A percentile compares a stretch with the other conserved stretches of the same genome.
Evolutionary conservation across 2,888 invertebrate species (phyloP).

Genomic region (Diaphora mendica): DNA sequence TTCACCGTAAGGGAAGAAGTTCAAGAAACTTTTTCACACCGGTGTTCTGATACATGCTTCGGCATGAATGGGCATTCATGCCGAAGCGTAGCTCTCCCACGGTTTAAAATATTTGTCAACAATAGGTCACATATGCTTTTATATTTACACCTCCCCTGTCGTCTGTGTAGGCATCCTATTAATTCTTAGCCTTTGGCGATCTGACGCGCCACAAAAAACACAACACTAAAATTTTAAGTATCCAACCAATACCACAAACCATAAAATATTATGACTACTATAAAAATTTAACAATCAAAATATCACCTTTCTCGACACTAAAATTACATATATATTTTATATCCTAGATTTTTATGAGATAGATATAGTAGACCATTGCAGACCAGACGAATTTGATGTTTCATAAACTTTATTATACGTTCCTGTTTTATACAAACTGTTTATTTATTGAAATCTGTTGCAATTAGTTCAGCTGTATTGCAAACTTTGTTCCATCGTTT

Average conservation of each 20-base stretch:
- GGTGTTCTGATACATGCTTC: too few species aligned
- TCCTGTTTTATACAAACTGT: background rate
- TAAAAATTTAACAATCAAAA: slow-evolving; percentile 24
- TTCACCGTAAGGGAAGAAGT: too few species aligned
- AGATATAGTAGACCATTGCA: background rate
- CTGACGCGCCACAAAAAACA: background rate
- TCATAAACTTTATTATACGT: background rate
- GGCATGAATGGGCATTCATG: too few species aligned
- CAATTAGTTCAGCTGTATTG: background rate
- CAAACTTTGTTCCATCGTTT: background rate
- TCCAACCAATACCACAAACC: slow-evolving; percentile 6
- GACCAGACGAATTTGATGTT: background rate
- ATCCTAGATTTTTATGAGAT: slow-evolving; percentile 13
- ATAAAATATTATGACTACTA: slow-evolving; percentile 30
- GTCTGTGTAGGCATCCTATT: background rate
- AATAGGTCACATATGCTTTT: background rate
- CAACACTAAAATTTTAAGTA: slow-evolving; percentile 4
- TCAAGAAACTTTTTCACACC: too few species aligned
- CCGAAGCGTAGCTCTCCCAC: too few species aligned
- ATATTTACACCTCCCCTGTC: background rate
- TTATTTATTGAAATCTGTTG: background rate
- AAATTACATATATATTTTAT: slow-evolving; percentile 2
- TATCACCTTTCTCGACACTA: background rate
- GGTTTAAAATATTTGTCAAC: too few species aligned
- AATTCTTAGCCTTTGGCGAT: background rate